A percentile compares a stretch with the other conserved stretches of the same genome.
Conservation (phyloP, 2,113 vertebrate species). For the Campylomormyrus numenius region DNA sequence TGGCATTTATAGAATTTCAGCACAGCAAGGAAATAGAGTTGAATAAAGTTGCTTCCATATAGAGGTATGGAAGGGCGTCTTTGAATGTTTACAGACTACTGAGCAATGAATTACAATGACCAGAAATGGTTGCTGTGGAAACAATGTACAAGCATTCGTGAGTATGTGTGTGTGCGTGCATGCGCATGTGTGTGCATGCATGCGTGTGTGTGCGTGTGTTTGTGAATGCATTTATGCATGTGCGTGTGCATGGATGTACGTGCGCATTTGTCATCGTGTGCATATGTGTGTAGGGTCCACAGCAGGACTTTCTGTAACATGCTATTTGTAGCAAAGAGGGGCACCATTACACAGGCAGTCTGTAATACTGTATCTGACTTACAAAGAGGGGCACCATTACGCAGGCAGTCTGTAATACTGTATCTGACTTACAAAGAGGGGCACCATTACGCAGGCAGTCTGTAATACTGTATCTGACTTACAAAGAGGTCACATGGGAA, state of each 20-base stretch:
- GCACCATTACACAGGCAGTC: neutral
- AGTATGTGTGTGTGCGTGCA: neutral
- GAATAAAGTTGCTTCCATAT: neutral
- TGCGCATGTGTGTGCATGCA: neutral
- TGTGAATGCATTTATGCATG: neutral
- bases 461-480: neutral
- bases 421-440: neutral
- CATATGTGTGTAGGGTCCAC: neutral
- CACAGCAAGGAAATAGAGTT: neutral
- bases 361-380: neutral
- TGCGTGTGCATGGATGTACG: neutral
- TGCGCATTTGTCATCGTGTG: neutral
- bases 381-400: neutral
- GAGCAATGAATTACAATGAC: constrained; percentile 48
- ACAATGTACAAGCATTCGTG: constrained; percentile 40
- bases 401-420: neutral
- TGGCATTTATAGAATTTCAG: neutral
- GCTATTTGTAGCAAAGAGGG: constrained; percentile 43
- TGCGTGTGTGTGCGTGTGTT: neutral
- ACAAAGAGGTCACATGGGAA: neutral
- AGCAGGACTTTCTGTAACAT: constrained; percentile 37
- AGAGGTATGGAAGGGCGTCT: constrained; percentile 40
- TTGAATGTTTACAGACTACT: constrained; percentile 51
- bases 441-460: neutral
- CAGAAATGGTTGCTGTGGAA: constrained; percentile 65